Evolutionary conservation across 1,140 invertebrate species (phyloP).

Genomic region (Dreissena rostriformis): DNA sequence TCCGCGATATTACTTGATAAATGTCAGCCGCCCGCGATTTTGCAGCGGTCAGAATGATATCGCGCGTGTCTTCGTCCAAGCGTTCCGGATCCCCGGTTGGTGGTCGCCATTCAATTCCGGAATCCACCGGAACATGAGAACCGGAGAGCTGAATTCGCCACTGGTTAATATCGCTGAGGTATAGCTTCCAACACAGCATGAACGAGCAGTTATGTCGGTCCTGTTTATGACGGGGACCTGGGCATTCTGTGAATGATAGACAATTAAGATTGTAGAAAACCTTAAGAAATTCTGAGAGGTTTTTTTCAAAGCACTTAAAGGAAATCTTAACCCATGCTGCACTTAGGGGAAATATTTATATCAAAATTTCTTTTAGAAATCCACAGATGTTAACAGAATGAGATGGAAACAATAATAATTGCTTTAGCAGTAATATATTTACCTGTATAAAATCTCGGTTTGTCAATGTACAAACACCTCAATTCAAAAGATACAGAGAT

Average conservation of each 20-base stretch:
- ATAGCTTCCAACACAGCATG: conserved; percentile 74
- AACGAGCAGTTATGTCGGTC: conserved; percentile 76
- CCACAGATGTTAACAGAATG: too few species aligned
- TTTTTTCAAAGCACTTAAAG: too few species aligned
- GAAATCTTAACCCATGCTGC: too few species aligned
- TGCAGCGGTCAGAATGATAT: conserved; percentile 38
- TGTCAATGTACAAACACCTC: too few species aligned
- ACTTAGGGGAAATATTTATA: too few species aligned
- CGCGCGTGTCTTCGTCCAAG: conserved; percentile 47
- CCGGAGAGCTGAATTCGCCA: conserved; percentile 75
- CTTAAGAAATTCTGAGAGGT: too few species aligned
- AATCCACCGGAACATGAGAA: conserved; percentile 64
- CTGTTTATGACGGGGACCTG: conserved; percentile 72
- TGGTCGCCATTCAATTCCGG: conserved; percentile 58
- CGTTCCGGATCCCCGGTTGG: conserved; percentile 42
- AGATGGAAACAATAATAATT: too few species aligned
- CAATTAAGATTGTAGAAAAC: neutral
- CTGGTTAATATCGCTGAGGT: conserved; percentile 70
- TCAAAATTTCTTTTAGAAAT: too few species aligned
- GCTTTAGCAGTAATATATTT: too few species aligned
- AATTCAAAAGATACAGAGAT: too few species aligned
- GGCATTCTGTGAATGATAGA: conserved; percentile 64
- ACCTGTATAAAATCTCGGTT: too few species aligned
- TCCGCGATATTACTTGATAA: conserved; percentile 17
- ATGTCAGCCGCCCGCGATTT: neutral